phyloP scores from a whole-genome alignment of 2,888 invertebrate genomes.

The Dryadula phaetusa region DNA sequence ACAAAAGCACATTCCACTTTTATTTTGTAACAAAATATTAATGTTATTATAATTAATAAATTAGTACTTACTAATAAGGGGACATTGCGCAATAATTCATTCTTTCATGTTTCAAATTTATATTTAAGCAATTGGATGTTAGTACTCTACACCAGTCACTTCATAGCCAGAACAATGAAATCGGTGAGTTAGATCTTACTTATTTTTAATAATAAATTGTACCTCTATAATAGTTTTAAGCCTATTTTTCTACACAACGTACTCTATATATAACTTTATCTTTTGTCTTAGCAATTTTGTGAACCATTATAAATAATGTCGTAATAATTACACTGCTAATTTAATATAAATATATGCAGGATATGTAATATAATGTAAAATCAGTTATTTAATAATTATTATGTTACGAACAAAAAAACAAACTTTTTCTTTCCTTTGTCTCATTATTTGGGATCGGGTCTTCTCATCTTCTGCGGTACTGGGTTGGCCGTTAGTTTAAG shows the following conservation, averaged over 20 bases:
- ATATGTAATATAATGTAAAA: no score
- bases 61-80: not conserved
- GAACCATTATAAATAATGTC: no score
- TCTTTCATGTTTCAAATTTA: not conserved
- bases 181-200: conserved; percentile 45
- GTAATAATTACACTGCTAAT: no score
- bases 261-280: no score
- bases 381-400: no score
- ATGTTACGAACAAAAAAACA: no score
- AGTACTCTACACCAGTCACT: not conserved
- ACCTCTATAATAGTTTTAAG: not conserved
- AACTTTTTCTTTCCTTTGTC: no score
- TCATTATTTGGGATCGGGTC: no score
- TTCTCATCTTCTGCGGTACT: no score
- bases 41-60: conserved; percentile 7
- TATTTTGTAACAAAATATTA: conserved; percentile 1
- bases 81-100: not conserved
- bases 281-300: not conserved
- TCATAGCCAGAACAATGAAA: conserved; percentile 40
- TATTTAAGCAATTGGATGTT: conserved; percentile 6
- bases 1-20: not conserved
- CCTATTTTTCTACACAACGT: no score
- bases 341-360: no score
- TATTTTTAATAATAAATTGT: not conserved
- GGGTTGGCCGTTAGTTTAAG: no score